phyloP scores from a whole-genome alignment of 2,888 invertebrate genomes.

The Drosophila niveifrons region DNA sequence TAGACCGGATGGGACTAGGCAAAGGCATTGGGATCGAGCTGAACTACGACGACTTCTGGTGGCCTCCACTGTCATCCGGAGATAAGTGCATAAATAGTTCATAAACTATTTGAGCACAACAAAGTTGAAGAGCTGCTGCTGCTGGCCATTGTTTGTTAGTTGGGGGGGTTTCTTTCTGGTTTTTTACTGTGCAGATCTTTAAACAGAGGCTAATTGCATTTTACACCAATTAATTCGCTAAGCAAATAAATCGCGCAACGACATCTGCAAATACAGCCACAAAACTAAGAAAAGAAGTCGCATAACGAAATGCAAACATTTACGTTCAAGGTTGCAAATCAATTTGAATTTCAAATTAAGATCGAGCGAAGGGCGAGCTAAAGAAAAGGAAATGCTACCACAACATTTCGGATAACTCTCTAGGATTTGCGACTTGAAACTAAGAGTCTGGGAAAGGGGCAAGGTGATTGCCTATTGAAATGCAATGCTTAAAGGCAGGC shows the following conservation, averaged over 20 bases:
- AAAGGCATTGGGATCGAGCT: background rate
- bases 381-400: slow-evolving; percentile 9
- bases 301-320: slow-evolving; percentile 61
- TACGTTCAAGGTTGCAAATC: slow-evolving; percentile 55
- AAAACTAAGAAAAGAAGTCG: slow-evolving; percentile 23
- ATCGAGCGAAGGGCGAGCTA: slow-evolving; percentile 24
- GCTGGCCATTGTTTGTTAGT: background rate
- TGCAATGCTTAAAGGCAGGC: slow-evolving; percentile 45
- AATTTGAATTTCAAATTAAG: slow-evolving; percentile 78
- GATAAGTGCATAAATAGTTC: slow-evolving; percentile 75
- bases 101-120: slow-evolving; percentile 65
- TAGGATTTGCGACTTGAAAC: slow-evolving; percentile 59
- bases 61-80: slow-evolving; percentile 26
- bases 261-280: slow-evolving; percentile 7
- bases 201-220: slow-evolving; percentile 67
- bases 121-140: slow-evolving; percentile 23
- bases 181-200: slow-evolving; percentile 4
- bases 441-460: background rate
- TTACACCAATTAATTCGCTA: slow-evolving; percentile 71
- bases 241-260: slow-evolving; percentile 46
- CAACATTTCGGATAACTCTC: slow-evolving; percentile 7
- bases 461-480: slow-evolving; percentile 36
- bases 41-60: slow-evolving; percentile 2
- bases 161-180: slow-evolving; percentile 2
- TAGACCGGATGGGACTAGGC: slow-evolving; percentile 29